Conservation (phyloP, 2,888 invertebrate genomes). For the Notodonta dromedarius region DNA sequence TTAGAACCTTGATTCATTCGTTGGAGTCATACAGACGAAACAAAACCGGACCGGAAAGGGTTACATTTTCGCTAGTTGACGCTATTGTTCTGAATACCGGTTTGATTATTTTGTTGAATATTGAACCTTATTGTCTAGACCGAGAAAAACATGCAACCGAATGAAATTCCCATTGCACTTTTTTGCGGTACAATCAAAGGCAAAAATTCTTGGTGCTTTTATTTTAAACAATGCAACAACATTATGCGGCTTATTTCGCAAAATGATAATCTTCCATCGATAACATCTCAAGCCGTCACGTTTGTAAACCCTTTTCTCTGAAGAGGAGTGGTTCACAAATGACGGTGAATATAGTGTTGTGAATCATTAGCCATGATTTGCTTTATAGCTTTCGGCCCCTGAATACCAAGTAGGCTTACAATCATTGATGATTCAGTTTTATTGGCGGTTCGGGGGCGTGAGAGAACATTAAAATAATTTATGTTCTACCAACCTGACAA, state of each 20-base stretch:
- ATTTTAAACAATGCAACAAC: slow-evolving; percentile 28
- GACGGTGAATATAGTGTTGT: slow-evolving; percentile 55
- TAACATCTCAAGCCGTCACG: slow-evolving; percentile 56
- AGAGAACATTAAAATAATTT: slow-evolving; percentile 11
- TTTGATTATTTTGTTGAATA: not conserved
- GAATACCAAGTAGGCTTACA: slow-evolving; percentile 68
- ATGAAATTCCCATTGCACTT: not conserved
- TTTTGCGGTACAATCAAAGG: slow-evolving; percentile 16
- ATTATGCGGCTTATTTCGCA: slow-evolving; percentile 36
- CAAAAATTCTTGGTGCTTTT: slow-evolving; percentile 16
- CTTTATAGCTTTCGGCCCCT: slow-evolving; percentile 63
- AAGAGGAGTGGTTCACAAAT: slow-evolving; percentile 55
- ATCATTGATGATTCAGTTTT: slow-evolving; percentile 52
- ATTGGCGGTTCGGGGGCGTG: slow-evolving; percentile 25
- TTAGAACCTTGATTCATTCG: slow-evolving; percentile 29
- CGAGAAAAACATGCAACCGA: not conserved
- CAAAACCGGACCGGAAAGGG: slow-evolving; percentile 20
- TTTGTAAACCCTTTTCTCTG: slow-evolving; percentile 52
- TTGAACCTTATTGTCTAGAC: not conserved
- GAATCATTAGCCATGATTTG: slow-evolving; percentile 75
- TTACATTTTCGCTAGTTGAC: slow-evolving; percentile 14
- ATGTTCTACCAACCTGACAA: not conserved
- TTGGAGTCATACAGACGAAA: slow-evolving; percentile 7
- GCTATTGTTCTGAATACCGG: not conserved
- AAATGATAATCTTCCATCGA: slow-evolving; percentile 50